Evolutionary conservation across 2,113 vertebrate genomes (phyloP), one percentile per base, ranked within the genome.

Genomic region (Carassius auratus): DNA sequence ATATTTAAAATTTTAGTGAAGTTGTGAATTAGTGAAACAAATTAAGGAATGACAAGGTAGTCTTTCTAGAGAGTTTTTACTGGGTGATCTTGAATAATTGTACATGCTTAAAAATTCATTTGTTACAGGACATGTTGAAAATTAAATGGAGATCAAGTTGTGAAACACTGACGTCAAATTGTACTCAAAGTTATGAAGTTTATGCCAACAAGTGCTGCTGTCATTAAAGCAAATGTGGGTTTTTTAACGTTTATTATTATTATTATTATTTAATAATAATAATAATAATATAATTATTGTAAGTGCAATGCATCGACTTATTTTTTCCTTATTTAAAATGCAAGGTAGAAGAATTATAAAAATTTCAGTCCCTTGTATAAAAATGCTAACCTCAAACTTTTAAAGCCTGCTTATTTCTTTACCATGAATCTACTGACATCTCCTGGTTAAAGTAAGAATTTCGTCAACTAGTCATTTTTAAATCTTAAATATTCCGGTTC

Each of bases 371-470:
- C 1, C 9, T 33, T 26, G 42, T 12, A 73, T 76, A 15, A 14
- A 48, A 52, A 48, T 45, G 19, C 12, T 42, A 23, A 66, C 64
- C 21, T 48, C 2, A 48, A 76, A 26, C 23, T 77, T 33, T n/a
- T 38, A 17, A 57, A 8, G 0, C 19, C 30, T 7, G 52, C 13
- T 79, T 59, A 12, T 79, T 80, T 62, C 8, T 68, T 81, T 55
- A 21, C 6, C 7, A 26, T 19, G 9, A n/a, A 50, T 50, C 15
- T 81, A 69, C 79, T 69, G 79, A 52, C 79, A 81, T 69, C 79
- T 81, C 17, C 45, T 81, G 79, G 79, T 33, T 13, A n/a, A 55
- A 52, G 5, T 6, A 33, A 81, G 26, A 69, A 68, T 68, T 4
- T 33, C 62, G 5, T 81, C 3, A 33, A 36, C 17, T 14, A 52